These are phyloP conservation scores for Arbacia lixula DNA, from an alignment of 53 echinoderm and acorn worm species.

Conservation along the genomic window DNA sequence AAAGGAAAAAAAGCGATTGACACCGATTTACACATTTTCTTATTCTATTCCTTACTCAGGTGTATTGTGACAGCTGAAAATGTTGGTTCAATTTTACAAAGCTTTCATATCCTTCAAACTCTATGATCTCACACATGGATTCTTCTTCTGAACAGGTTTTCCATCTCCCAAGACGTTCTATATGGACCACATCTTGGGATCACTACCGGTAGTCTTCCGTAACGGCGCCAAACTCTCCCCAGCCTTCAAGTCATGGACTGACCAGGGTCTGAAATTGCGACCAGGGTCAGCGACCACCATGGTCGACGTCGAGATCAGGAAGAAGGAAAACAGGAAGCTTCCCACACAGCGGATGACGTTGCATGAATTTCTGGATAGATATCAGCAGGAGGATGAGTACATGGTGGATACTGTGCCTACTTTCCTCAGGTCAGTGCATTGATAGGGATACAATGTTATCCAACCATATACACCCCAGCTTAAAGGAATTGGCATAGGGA, in stretches of 20 bases:
- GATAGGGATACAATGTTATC: no score
- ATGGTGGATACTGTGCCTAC: conserved; percentile 76
- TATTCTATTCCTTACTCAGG: no score
- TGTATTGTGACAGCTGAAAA: no score
- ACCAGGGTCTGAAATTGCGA: conserved; percentile 62
- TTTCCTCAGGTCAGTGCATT: conserved; percentile 72
- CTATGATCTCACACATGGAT: neutral
- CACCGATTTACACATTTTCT: no score
- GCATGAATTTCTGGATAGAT: conserved; percentile 77
- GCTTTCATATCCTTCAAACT: neutral
- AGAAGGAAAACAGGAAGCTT: conserved; percentile 72
- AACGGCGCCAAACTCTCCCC: conserved; percentile 73
- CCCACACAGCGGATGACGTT: conserved; percentile 64
- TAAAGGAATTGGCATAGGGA: no score
- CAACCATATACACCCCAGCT: no score
- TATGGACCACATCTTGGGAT: conserved; percentile 69
- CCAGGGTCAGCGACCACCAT: conserved; percentile 61
- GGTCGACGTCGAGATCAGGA: conserved; percentile 73
- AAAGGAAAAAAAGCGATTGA: no score
- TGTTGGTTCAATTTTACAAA: neutral
- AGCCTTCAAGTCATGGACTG: conserved; percentile 80
- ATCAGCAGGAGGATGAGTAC: conserved; percentile 73
- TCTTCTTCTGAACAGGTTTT: conserved; percentile 27
- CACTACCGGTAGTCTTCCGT: conserved; percentile 83
- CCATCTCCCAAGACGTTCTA: conserved; percentile 82